Conservation (phyloP, 1,140 invertebrate species). For the Drosophila pseudoananassae region DNA sequence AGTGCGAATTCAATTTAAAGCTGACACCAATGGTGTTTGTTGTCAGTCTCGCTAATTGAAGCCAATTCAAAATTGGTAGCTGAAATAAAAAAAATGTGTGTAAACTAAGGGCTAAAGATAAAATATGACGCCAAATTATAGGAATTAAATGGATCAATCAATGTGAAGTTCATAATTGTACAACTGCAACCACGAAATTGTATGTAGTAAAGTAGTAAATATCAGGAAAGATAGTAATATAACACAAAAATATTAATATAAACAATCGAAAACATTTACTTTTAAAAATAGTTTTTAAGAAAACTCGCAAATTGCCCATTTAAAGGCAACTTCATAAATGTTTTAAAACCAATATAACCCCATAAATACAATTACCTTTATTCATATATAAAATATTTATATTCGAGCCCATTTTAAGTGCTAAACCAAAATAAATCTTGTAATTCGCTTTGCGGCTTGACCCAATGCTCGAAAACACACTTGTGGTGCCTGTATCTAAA, state of each 20-base stretch:
- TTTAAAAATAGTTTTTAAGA: too few species aligned
- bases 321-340: neutral
- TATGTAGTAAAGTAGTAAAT: too few species aligned
- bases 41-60: conserved; percentile 61
- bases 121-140: conserved; percentile 40
- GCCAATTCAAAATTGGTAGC: conserved; percentile 42
- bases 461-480: conserved; percentile 3
- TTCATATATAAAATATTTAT: neutral
- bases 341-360: neutral
- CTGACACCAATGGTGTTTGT: conserved; percentile 25
- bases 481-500: conserved; percentile 13
- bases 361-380: neutral
- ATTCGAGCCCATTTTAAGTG: neutral
- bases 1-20: conserved; percentile 33
- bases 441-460: conserved; percentile 23
- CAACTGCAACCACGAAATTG: neutral
- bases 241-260: too few species aligned
- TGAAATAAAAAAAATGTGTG: conserved; percentile 17
- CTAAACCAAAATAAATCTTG: conserved; percentile 9
- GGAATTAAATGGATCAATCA: conserved; percentile 40
- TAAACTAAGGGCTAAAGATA: conserved; percentile 5
- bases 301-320: neutral
- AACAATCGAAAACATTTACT: too few species aligned
- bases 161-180: neutral
- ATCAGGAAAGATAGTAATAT: too few species aligned